Percentiles rank a stretch among this genome's conserved stretches.
phyloP scores from a whole-genome alignment of 2,113 vertebrate genomes.

The Arvicanthis niloticus region DNA sequence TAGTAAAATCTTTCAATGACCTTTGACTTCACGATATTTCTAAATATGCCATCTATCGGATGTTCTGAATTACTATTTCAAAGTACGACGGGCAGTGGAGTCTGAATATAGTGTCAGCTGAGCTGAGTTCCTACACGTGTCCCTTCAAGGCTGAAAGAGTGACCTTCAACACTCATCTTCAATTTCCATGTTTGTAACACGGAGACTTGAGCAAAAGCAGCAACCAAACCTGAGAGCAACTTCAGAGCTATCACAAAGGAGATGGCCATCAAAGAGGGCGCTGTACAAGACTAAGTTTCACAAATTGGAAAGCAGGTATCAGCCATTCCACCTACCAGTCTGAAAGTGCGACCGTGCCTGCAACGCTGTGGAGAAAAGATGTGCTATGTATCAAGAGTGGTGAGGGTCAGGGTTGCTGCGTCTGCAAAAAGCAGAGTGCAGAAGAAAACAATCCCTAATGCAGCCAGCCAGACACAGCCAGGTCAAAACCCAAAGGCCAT shows the following conservation, averaged over 20 bases:
- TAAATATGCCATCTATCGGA: not conserved
- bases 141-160: not conserved
- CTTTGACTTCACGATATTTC: not conserved
- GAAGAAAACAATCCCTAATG: not conserved
- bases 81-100: not conserved
- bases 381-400: rapidly evolving
- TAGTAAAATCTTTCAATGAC: not conserved
- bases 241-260: not conserved
- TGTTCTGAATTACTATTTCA: not conserved
- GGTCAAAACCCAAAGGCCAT: not conserved
- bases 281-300: not conserved
- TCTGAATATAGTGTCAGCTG: not conserved
- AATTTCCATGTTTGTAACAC: not conserved
- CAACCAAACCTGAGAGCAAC: not conserved
- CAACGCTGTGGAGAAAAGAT: not conserved
- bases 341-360: not conserved
- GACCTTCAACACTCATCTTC: not conserved
- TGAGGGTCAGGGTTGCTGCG: not conserved
- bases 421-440: not conserved
- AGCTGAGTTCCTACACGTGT: not conserved
- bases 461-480: not conserved
- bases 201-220: not conserved
- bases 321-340: not conserved
- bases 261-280: not conserved
- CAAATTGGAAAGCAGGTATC: not conserved